Evolutionary conservation across 2,113 vertebrate species (phyloP).

Genomic region (Bufo bufo): DNA sequence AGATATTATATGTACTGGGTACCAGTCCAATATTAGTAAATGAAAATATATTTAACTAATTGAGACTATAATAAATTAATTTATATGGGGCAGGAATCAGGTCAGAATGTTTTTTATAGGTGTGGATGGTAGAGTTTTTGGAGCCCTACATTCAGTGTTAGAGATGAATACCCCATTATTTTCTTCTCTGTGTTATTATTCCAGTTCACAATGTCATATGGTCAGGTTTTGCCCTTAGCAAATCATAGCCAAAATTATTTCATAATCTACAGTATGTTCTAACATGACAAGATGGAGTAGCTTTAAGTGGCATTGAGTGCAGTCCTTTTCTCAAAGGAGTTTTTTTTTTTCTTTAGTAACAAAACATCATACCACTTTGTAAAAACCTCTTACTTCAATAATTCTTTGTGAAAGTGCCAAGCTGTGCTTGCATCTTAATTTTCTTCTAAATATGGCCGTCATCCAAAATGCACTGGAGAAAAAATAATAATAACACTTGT

Average conservation of each 20-base stretch:
- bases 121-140: neutral
- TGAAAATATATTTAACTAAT: too few relatives aligned
- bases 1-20: too few relatives aligned
- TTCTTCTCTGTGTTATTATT: neutral
- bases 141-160: too few relatives aligned
- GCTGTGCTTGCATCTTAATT: conserved; percentile 25
- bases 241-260: neutral
- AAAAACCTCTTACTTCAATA: conserved; percentile 42
- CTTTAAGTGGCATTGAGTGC: conserved; percentile 29
- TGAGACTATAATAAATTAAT: too few relatives aligned
- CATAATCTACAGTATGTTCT: conserved; percentile 13
- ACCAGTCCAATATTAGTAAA: too few relatives aligned
- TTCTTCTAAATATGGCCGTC: conserved; percentile 17
- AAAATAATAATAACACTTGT: conserved; percentile 7
- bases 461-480: conserved; percentile 19
- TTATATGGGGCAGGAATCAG: too few relatives aligned
- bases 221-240: neutral
- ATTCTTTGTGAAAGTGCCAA: conserved; percentile 41
- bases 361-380: conserved; percentile 44
- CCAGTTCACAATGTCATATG: neutral
- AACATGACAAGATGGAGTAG: conserved; percentile 31
- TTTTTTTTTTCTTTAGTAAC: conserved; percentile 30
- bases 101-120: neutral
- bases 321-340: conserved; percentile 40
- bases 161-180: too few relatives aligned